These are phyloP conservation scores for Pectinophora gossypiella DNA, from an alignment of 1,140 invertebrate species.

Conservation along the genomic window DNA sequence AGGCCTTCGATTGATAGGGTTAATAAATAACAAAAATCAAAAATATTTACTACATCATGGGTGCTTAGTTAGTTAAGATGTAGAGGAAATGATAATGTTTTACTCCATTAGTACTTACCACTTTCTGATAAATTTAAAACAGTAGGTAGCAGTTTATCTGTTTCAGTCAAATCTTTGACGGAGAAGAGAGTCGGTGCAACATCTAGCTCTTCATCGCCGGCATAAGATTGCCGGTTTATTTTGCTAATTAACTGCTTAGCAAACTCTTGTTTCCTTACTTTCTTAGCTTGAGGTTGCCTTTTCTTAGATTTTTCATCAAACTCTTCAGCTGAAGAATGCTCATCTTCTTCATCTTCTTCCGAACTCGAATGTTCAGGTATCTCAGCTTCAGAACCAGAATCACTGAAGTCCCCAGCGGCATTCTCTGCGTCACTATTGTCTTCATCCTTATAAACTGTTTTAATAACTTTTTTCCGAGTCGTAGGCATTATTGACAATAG, in stretches of 20 bases:
- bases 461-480: constrained; percentile 58
- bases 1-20: too few relatives aligned
- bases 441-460: constrained; percentile 64
- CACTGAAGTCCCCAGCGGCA: constrained; percentile 54
- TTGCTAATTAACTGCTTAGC: constrained; percentile 44
- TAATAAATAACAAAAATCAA: too few relatives aligned
- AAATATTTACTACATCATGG: too few relatives aligned
- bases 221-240: constrained; percentile 38
- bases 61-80: too few relatives aligned
- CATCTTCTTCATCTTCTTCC: constrained; percentile 26
- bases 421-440: constrained; percentile 46
- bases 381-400: constrained; percentile 70
- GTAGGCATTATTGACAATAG: constrained; percentile 38
- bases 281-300: constrained; percentile 11
- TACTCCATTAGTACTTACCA: constrained; percentile 57
- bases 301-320: constrained; percentile 32
- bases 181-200: constrained; percentile 32
- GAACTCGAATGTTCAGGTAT: constrained; percentile 53
- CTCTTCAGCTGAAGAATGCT: constrained; percentile 43
- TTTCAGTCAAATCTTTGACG: constrained; percentile 65
- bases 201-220: constrained; percentile 23
- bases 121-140: constrained; percentile 71
- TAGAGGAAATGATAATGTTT: too few relatives aligned
- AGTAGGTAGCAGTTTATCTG: constrained; percentile 64
- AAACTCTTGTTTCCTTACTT: constrained; percentile 34